These are phyloP conservation scores for Rhinoderma darwinii DNA, from an alignment of 2,113 vertebrate genomes.

Conservation along the genomic window DNA sequence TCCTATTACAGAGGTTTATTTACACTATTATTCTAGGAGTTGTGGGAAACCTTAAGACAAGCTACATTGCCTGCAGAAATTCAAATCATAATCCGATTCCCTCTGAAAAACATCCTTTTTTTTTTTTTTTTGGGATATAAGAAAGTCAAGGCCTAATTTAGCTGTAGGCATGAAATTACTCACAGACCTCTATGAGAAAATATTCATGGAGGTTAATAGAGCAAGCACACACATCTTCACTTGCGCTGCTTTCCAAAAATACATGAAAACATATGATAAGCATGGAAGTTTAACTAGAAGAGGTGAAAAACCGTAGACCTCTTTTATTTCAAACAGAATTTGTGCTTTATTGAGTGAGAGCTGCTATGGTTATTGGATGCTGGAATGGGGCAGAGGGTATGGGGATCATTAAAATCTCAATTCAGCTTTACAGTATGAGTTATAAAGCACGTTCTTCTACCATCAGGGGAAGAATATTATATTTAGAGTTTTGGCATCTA, in stretches of 20 bases:
- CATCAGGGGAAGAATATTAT: slow-evolving; percentile 57
- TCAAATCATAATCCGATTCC: neutral
- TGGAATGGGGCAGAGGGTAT: slow-evolving; percentile 55
- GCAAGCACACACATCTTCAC: slow-evolving; percentile 58
- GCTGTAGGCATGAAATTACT: slow-evolving; percentile 45
- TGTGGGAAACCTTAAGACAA: slow-evolving; percentile 32
- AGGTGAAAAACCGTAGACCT: slow-evolving; percentile 57
- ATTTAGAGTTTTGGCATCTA: slow-evolving; percentile 56
- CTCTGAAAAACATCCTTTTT: slow-evolving; percentile 8
- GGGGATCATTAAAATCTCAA: slow-evolving; percentile 60
- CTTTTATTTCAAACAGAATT: slow-evolving; percentile 59
- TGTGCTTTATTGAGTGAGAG: slow-evolving; percentile 58
- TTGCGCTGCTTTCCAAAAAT: slow-evolving; percentile 56
- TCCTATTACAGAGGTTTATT: slow-evolving; percentile 42
- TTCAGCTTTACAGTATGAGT: slow-evolving; percentile 59
- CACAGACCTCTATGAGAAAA: slow-evolving; percentile 36
- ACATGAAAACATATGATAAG: slow-evolving; percentile 58
- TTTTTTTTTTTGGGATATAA: slow-evolving; percentile 32
- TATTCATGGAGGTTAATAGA: slow-evolving; percentile 51
- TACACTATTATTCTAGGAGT: slow-evolving; percentile 45
- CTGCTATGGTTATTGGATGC: slow-evolving; percentile 58
- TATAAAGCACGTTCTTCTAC: slow-evolving; percentile 56
- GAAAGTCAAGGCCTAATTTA: slow-evolving; percentile 28
- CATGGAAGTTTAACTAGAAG: slow-evolving; percentile 56
- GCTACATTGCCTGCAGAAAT: slow-evolving; percentile 33